Percentiles rank a stretch among this genome's conserved stretches.
Evolutionary conservation across 2,113 vertebrate species (phyloP).

Genomic region (Notothenia coriiceps): DNA sequence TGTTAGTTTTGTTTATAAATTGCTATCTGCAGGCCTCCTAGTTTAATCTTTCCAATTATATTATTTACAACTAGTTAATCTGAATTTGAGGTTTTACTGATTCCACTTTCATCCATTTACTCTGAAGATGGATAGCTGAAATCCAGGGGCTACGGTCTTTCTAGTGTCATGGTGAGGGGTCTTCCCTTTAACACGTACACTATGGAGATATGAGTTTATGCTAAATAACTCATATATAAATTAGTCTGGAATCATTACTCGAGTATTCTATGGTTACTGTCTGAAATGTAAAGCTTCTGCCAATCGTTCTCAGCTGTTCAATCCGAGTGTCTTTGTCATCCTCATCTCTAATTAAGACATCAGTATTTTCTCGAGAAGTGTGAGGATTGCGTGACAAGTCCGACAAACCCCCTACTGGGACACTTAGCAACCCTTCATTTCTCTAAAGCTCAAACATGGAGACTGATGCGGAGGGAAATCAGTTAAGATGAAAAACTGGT

Average conservation of each 20-base stretch:
- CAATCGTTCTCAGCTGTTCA: slow-evolving; percentile 23
- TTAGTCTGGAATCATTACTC: slow-evolving; percentile 24
- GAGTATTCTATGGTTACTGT: slow-evolving; percentile 13
- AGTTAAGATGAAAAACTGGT: slow-evolving; percentile 41
- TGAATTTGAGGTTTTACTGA: background rate
- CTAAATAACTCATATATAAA: slow-evolving; percentile 13
- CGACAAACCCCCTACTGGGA: slow-evolving; percentile 47
- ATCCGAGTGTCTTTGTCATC: slow-evolving; percentile 24
- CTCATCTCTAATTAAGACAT: slow-evolving; percentile 55
- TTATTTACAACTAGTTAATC: background rate
- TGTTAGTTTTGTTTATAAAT: background rate
- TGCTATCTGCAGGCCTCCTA: background rate
- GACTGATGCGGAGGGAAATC: slow-evolving; percentile 41
- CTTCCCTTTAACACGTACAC: slow-evolving; percentile 1
- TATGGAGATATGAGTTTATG: background rate
- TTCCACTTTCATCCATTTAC: background rate
- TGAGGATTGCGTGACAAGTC: slow-evolving; percentile 57
- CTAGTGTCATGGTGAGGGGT: background rate
- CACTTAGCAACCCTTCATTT: slow-evolving; percentile 51
- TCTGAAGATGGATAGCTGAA: background rate
- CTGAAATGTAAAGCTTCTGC: slow-evolving; percentile 47
- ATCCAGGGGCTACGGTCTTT: background rate
- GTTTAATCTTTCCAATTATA: background rate
- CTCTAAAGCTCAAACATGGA: slow-evolving; percentile 32
- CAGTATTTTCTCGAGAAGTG: slow-evolving; percentile 43